These are phyloP conservation scores for Caenorhabditis wallacei DNA, from an alignment of 2,888 invertebrate species.

Conservation along the genomic window DNA sequence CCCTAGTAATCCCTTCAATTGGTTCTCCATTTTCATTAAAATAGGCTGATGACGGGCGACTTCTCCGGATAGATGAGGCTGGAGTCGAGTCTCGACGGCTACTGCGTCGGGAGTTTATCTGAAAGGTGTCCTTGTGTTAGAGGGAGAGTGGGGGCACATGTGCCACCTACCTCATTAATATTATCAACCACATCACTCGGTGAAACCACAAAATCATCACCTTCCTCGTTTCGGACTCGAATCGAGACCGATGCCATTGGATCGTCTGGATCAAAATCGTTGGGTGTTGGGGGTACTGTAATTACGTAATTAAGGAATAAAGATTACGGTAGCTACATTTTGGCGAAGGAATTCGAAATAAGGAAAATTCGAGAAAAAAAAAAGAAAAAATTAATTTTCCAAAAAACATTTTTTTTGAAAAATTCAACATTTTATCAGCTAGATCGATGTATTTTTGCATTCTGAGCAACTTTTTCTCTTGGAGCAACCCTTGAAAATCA, in stretches of 20 bases:
- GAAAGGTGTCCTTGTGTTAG: no score
- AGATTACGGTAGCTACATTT: no score
- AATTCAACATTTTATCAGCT: no score
- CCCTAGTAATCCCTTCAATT: conserved; percentile 54
- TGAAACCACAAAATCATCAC: conserved; percentile 62
- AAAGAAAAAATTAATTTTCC: no score
- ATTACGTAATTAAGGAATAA: no score
- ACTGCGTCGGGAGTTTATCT: conserved; percentile 59
- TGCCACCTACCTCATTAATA: conserved; percentile 50
- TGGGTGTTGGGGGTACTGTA: conserved; percentile 10
- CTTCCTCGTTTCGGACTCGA: conserved; percentile 64
- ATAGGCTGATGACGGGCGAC: conserved; percentile 62
- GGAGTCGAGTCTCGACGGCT: conserved; percentile 64
- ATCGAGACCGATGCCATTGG: conserved; percentile 67
- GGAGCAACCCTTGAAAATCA: no score
- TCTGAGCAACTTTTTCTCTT: no score
- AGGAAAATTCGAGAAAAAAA: background rate
- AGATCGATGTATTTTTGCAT: no score
- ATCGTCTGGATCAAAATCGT: conserved; percentile 22
- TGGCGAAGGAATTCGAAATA: no score
- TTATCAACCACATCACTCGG: conserved; percentile 60
- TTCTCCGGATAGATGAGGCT: conserved; percentile 57
- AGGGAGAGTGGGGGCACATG: no score
- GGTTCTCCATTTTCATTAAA: conserved; percentile 59
- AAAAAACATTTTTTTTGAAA: no score